Conservation (phyloP, 37 sponge, comb jelly and placozoan genomes). For the Eunapius fragilis region DNA sequence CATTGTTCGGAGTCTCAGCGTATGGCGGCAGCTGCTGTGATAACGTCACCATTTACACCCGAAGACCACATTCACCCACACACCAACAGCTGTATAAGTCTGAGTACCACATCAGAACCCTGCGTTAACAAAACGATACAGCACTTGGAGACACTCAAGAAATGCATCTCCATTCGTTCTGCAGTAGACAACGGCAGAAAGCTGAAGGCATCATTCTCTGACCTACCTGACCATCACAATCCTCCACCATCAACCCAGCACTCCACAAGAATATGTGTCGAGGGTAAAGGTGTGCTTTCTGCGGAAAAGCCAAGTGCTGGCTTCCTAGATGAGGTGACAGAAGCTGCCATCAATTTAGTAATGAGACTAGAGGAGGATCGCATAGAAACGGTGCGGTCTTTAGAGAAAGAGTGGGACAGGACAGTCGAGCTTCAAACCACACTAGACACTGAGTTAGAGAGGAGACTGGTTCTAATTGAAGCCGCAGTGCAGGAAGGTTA, state of each 20-base stretch:
- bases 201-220: conserved; percentile 7
- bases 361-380: conserved; percentile 52
- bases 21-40: not conserved
- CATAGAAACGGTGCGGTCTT: conserved; percentile 19
- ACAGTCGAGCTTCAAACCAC: conserved; percentile 1
- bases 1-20: not conserved
- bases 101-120: conserved; percentile 22
- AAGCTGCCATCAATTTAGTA: conserved; percentile 8
- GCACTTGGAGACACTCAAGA: conserved; percentile 30
- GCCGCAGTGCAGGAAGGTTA: conserved; percentile 44
- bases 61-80: not conserved
- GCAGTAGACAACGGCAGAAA: not conserved
- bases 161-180: not conserved
- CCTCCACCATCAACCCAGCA: not conserved
- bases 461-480: conserved; percentile 34
- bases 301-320: not conserved
- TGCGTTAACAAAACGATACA: conserved; percentile 54
- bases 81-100: conserved; percentile 41
- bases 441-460: conserved; percentile 38
- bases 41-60: not conserved
- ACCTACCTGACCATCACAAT: not conserved
- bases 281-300: not conserved
- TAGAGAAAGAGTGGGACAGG: conserved; percentile 18
- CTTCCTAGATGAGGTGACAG: conserved; percentile 1
- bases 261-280: not conserved